These are phyloP conservation scores for Sarcophaga peregrina DNA, from an alignment of 1,140 invertebrate genomes.

Conservation along the genomic window DNA sequence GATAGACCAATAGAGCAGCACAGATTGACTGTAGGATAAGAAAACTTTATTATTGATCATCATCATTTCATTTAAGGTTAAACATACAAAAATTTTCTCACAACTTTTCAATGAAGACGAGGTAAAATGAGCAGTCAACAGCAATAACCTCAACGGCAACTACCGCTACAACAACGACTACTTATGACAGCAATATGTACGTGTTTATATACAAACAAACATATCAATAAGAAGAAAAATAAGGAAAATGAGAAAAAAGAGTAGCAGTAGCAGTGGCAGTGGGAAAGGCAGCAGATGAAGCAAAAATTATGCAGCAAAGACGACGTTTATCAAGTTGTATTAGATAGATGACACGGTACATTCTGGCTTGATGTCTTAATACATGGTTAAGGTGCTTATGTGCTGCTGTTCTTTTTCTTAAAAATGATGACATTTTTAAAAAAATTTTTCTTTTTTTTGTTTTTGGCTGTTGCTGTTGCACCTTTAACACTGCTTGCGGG, in stretches of 20 bases:
- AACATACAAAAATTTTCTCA: slow-evolving; percentile 26
- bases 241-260: too few relatives aligned
- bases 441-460: background rate
- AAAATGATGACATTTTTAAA: background rate
- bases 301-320: background rate
- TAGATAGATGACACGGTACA: background rate
- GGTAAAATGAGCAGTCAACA: background rate
- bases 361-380: background rate
- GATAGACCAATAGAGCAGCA: too few relatives aligned
- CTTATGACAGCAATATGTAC: background rate
- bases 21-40: background rate
- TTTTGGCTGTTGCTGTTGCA: background rate
- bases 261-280: too few relatives aligned
- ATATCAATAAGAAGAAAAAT: background rate
- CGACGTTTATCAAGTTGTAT: background rate
- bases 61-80: slow-evolving; percentile 42
- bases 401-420: background rate
- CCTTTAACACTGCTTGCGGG: background rate
- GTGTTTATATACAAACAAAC: background rate
- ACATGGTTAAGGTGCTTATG: too few relatives aligned
- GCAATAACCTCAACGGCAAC: background rate
- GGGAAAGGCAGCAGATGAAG: too few relatives aligned
- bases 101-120: background rate
- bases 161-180: background rate
- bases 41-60: slow-evolving; percentile 39